A percentile compares a stretch with the other conserved stretches of the same genome.
Conservation (phyloP, 2,797 vertebrate species). For the Thamnophis elegans region DNA sequence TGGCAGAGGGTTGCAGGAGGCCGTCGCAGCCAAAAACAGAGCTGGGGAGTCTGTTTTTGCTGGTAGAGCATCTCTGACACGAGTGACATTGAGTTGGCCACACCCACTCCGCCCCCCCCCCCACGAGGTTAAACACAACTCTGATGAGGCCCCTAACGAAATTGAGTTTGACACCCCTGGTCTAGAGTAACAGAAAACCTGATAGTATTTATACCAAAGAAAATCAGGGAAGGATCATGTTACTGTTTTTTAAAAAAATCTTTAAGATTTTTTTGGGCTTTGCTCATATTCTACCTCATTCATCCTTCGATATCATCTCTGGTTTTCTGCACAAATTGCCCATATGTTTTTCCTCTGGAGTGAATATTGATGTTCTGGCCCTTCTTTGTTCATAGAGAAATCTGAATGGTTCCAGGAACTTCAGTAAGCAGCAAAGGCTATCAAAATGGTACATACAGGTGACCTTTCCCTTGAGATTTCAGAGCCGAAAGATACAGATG, state of each 20-base stretch:
- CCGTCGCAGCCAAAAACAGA: too few species aligned
- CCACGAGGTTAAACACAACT: too few species aligned
- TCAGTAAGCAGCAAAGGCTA: neutral
- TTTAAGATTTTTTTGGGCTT: neutral
- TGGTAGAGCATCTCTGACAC: too few species aligned
- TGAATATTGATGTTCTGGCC: neutral
- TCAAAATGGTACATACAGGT: neutral
- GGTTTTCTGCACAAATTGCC: neutral
- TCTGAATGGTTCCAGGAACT: neutral
- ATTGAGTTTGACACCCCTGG: neutral
- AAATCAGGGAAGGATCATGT: neutral
- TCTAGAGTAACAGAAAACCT: neutral
- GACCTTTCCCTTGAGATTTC: neutral
- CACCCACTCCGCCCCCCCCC: too few species aligned
- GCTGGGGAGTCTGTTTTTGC: too few species aligned
- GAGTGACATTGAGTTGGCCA: too few species aligned
- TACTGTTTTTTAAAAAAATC: rapidly evolving
- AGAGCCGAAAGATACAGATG: neutral
- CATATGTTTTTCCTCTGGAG: neutral
- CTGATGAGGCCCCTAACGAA: too few species aligned
- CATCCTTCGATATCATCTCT: neutral
- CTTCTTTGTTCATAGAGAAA: neutral
- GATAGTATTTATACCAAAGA: neutral
- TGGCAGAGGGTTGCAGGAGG: too few species aligned
- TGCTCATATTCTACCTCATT: neutral